Base-by-base conservation (phyloP, 2,888 invertebrate species). In the Parnassius smintheus region DNA sequence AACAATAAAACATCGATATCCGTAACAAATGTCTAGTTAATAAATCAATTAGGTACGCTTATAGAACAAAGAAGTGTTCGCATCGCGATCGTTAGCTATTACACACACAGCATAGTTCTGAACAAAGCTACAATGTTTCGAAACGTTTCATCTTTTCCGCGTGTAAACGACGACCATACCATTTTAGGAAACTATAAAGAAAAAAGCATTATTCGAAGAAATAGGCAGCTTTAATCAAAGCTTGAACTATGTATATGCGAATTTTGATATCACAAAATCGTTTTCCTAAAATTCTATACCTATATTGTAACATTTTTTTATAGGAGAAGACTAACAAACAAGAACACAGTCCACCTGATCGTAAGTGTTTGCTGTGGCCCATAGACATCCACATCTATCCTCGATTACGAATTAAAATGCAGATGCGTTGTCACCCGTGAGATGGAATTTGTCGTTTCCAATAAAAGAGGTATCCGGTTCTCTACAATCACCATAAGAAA, bases 41-140 rank as follows among this genome's bases (percentile, higher is more conserved):
- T 35, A 35, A 58, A 57, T 58, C 62, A 62, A 62, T 62, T 54
- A 53, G 57, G 48, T 25, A 58, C 62, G 58, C 58, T 48, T 58
- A 62, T 58, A 58, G 53, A 62, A 53, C 25, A 41, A 56, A 56
- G 53, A 54, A 51, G 44, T 12, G 25, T 18, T 25, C 10, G 48
- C 48, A 18, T 44, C 53, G 52, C 10, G 41, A 22, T 3, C 41
- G 22, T 44, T 44, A 18, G 45, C 46, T 46, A n/a, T 18, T 41
- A 8, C 9, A n/a, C 41, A 48, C 8, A 8, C n/a, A 46, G 1
- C 13, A 44, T 18, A 35, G 52, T 11, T n/a, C 10, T 13, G 44
- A 55, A 50, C 55, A 50, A 61, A 49, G 55, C 44, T 41, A 22
- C 44, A 50, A 22, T 57, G 42, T 60, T 54, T 22, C 41, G 12